A percentile compares a stretch with the other conserved stretches of the same genome.
Evolutionary conservation across 2,888 invertebrate species (phyloP).

Genomic region (Torymus tubicola): DNA sequence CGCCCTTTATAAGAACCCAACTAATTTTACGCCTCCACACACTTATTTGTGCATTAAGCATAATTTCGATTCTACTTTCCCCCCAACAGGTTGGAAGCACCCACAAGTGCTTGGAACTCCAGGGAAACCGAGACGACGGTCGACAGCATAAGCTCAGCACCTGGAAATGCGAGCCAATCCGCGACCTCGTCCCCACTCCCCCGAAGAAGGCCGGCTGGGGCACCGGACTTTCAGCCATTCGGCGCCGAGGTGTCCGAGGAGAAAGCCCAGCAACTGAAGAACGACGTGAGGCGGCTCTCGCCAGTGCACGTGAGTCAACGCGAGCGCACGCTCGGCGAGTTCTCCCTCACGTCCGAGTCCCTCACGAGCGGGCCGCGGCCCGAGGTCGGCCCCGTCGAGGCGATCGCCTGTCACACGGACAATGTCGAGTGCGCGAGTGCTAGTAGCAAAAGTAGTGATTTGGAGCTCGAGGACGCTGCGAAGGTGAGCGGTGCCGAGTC

Average conservation of each 20-base stretch:
- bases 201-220: slow-evolving; percentile 38
- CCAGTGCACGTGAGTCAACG: slow-evolving; percentile 72
- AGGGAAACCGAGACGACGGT: not conserved
- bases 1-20: too few relatives aligned
- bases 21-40: too few relatives aligned
- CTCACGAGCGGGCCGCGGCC: slow-evolving; percentile 1
- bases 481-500: not conserved
- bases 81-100: slow-evolving; percentile 23
- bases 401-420: too few relatives aligned
- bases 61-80: not conserved
- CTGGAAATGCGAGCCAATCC: too few relatives aligned
- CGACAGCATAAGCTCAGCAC: too few relatives aligned
- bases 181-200: too few relatives aligned
- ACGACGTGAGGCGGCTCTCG: slow-evolving; percentile 72
- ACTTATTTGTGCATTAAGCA: too few relatives aligned
- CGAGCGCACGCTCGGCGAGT: slow-evolving; percentile 73
- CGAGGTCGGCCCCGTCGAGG: too few relatives aligned
- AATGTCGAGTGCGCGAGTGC: too few relatives aligned
- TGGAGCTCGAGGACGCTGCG: not conserved
- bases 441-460: slow-evolving; percentile 26
- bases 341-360: slow-evolving; percentile 69
- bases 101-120: not conserved
- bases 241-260: slow-evolving; percentile 73
- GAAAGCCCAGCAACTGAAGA: slow-evolving; percentile 69
- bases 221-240: slow-evolving; percentile 70